Conservation (phyloP, 2,113 vertebrate genomes). For the Neotragus pygmaeus region DNA sequence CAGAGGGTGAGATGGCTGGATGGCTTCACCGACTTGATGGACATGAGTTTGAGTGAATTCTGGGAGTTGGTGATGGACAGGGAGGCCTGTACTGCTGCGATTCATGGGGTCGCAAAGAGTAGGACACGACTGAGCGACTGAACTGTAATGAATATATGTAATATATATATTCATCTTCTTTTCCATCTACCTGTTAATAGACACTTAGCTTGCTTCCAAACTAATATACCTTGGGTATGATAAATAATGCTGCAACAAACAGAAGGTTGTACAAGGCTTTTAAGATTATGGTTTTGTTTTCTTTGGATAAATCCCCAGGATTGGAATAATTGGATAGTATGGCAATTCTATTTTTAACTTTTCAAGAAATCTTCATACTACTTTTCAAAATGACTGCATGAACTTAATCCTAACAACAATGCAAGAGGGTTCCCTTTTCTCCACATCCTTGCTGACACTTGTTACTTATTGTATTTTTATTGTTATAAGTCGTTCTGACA, state of each 20-base stretch:
- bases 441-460: neutral
- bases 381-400: neutral
- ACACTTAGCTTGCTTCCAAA: neutral
- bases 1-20: too few species aligned
- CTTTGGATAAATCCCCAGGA: neutral
- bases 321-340: neutral
- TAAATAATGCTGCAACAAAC: neutral
- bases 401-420: neutral
- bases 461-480: neutral
- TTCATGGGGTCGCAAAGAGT: too few species aligned
- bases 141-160: too few species aligned
- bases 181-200: neutral
- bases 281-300: neutral
- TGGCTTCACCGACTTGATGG: too few species aligned
- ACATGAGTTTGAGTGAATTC: too few species aligned
- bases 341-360: neutral
- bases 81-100: too few species aligned
- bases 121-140: accelerated
- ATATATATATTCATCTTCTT: neutral
- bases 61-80: too few species aligned
- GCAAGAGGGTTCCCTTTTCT: neutral
- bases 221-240: neutral
- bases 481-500: neutral
- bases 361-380: neutral
- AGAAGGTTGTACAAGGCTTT: neutral